Conservation (phyloP, 2,888 invertebrate species). For the Hololepta plana region DNA sequence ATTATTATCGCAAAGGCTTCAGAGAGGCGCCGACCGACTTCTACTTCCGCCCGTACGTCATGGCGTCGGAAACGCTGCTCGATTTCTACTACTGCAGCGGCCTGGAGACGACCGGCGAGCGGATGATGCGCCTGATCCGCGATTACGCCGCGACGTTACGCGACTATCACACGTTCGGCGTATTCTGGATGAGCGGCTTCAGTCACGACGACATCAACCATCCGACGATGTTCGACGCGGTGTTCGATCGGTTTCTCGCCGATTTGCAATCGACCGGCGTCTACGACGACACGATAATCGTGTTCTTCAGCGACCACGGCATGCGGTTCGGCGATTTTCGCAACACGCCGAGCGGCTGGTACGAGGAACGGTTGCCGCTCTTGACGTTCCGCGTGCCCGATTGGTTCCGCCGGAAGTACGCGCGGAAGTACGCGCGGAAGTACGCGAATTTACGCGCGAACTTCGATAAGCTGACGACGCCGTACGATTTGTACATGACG, state of each 20-base stretch:
- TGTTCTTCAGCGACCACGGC: conserved; percentile 66
- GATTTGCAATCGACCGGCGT: conserved; percentile 33
- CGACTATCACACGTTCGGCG: conserved; percentile 45
- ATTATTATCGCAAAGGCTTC: conserved; percentile 53
- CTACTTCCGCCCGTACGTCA: conserved; percentile 54
- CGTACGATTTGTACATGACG: conserved; percentile 61
- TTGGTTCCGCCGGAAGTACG: conserved; percentile 35
- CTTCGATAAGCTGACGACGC: conserved; percentile 48
- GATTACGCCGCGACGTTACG: conserved; percentile 47
- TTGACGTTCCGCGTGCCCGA: conserved; percentile 49
- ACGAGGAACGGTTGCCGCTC: conserved; percentile 61
- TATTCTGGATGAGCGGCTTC: conserved; percentile 65
- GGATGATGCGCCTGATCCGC: conserved; percentile 46
- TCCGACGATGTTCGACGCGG: conserved; percentile 46
- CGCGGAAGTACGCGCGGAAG: conserved; percentile 35
- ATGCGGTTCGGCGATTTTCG: conserved; percentile 56
- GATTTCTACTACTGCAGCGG: conserved; percentile 41
- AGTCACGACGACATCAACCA: too few relatives aligned
- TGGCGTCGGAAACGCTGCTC: conserved; percentile 43
- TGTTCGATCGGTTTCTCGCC: conserved; percentile 38
- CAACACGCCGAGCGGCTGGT: conserved; percentile 48
- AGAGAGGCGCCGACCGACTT: conserved; percentile 58
- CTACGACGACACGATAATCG: conserved; percentile 45
- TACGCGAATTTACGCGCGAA: conserved; percentile 40
- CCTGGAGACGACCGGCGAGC: conserved; percentile 43